Evolutionary conservation across 2,797 vertebrate genomes (phyloP), one percentile per base, ranked within the genome.

Genomic region (Pseudochirops cupreus): DNA sequence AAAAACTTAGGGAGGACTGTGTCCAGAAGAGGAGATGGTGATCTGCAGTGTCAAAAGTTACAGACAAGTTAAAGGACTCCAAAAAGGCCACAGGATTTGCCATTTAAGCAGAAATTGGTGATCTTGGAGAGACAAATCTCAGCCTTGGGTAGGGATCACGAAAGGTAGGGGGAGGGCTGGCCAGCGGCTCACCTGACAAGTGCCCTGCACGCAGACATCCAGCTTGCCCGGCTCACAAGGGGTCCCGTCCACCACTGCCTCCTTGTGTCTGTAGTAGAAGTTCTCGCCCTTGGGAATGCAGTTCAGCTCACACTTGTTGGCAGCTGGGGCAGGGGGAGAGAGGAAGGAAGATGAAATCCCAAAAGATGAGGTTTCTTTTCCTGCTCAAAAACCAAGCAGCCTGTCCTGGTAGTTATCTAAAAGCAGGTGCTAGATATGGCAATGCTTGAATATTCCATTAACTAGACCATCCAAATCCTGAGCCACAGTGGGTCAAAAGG

Each of bases 251-350:
- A 98, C 98, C 96, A 99, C 99, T 0, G 99, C 95, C 93, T 98
- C 99, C 97, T 98, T 99, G 95, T 99, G 99, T 21, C 99, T 99
- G 92, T 99, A 99, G 98, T 99, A 99, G 96, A 99, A 99, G 98
- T 99, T 99, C 97, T 99, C 99, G 97, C 99, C 99, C 97, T 99
- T 99, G 33, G 99, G 99, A 95, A 99, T 99, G 98, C 99, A 99
- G 99, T 99, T 99, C 98, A 99, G 98, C 98, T 99, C 99, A 97
- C 99, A 99, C 89, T 99, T 99, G 98, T 99, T 99, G 87, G 99
- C 99, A 0, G 99, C 99, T 99, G 53, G 53, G 0, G 53, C 1
- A 74, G 18, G 16, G 93, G 95, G 59, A 91, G 96, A 97, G 90
- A 93, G 92, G 94, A 95, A 92, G 91, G 31, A 54, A 93, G 57